phyloP scores from a whole-genome alignment of 92 coral and sea anemone species.

The Porites evermanni region DNA sequence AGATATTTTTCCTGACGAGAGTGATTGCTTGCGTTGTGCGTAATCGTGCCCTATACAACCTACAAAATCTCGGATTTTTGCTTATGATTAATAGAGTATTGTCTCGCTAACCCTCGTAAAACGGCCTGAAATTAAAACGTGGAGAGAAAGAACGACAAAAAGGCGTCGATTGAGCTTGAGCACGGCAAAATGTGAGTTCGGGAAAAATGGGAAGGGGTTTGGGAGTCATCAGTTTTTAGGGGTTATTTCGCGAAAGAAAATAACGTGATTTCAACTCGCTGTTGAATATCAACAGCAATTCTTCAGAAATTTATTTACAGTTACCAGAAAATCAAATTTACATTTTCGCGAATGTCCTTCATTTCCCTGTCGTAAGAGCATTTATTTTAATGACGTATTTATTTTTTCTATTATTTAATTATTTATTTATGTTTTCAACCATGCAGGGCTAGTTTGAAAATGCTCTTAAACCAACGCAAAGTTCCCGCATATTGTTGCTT shows the following conservation, averaged over 20 bases:
- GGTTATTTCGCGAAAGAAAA: not conserved
- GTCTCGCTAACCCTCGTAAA: no score
- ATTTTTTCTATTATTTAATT: not conserved
- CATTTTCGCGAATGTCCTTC: not conserved
- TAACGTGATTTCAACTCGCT: not conserved
- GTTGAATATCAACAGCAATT: not conserved
- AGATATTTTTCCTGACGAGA: no score
- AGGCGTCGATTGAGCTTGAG: not conserved
- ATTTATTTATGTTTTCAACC: not conserved
- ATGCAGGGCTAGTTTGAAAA: constrained; percentile 15
- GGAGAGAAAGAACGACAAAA: no score
- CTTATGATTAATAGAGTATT: no score
- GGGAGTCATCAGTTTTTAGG: no score
- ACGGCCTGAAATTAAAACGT: no score
- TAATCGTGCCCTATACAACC: no score
- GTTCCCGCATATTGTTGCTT: not conserved
- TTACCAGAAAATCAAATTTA: constrained; percentile 40
- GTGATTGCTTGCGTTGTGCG: no score
- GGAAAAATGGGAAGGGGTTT: not conserved
- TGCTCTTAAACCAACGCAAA: not conserved
- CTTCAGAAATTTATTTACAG: constrained; percentile 54
- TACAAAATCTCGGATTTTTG: no score
- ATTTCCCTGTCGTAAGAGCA: constrained; percentile 7
- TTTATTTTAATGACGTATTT: not conserved
- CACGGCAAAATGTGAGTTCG: not conserved